Evolutionary conservation across 1,140 invertebrate genomes (phyloP).

Genomic region (Solenopsis fugax): DNA sequence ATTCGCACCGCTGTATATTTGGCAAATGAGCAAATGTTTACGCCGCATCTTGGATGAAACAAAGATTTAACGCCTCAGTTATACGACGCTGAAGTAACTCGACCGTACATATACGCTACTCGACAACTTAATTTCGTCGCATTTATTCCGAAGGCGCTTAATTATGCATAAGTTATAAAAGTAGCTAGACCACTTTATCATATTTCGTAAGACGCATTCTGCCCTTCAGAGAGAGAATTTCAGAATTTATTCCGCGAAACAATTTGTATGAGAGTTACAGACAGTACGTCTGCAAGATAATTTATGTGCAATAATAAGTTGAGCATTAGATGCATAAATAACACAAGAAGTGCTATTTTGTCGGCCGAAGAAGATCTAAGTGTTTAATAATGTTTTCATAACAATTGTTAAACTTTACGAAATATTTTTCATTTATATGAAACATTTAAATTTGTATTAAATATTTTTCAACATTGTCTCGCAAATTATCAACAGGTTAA

Average conservation of each 20-base stretch:
- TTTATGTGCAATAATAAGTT: background rate
- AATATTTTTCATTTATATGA: too few species aligned
- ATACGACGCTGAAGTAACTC: background rate
- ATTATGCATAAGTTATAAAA: conserved; percentile 6
- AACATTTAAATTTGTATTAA: too few species aligned
- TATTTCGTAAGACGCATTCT: background rate
- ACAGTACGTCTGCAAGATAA: background rate
- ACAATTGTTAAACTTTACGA: too few species aligned
- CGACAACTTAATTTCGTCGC: conserved; percentile 12
- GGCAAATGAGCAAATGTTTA: conserved; percentile 49
- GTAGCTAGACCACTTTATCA: background rate
- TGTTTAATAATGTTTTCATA: too few species aligned
- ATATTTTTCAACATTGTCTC: too few species aligned
- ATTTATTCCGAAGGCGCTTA: background rate
- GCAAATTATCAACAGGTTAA: too few species aligned
- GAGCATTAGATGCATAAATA: too few species aligned
- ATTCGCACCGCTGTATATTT: conserved; percentile 25
- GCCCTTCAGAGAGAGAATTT: background rate
- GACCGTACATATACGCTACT: background rate
- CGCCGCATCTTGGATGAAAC: conserved; percentile 3
- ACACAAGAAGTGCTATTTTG: too few species aligned
- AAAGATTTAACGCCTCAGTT: conserved; percentile 24
- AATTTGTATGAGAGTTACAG: background rate
- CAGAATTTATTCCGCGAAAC: background rate
- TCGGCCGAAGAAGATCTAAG: too few species aligned